Conservation (phyloP, 2,113 vertebrate genomes). For the Rynchops niger region DNA sequence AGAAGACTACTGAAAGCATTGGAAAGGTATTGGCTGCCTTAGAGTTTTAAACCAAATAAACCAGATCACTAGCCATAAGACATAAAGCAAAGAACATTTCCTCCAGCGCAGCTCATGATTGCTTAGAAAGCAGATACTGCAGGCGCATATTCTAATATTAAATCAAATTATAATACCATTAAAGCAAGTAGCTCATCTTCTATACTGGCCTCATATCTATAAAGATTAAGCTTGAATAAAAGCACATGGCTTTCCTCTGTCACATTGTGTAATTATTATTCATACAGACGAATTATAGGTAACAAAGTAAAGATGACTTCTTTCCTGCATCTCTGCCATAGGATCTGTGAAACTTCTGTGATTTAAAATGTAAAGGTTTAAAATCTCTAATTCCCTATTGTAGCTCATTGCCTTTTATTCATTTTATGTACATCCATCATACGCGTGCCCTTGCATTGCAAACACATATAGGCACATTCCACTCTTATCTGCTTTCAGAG, state of each 20-base stretch:
- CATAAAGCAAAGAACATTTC: neutral
- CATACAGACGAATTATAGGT: neutral
- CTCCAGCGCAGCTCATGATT: neutral
- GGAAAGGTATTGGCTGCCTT: neutral
- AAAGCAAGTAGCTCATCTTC: constrained; percentile 20
- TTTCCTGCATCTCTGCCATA: neutral
- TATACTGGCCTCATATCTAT: neutral
- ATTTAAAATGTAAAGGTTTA: neutral
- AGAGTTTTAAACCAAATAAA: neutral
- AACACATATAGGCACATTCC: neutral
- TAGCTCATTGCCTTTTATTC: neutral
- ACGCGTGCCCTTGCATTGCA: neutral
- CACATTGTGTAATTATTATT: constrained; percentile 14
- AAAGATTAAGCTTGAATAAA: constrained; percentile 29
- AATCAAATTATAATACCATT: constrained; percentile 27
- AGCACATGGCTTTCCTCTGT: neutral
- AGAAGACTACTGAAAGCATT: neutral
- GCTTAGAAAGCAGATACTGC: constrained; percentile 1
- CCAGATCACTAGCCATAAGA: neutral
- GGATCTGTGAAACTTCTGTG: neutral
- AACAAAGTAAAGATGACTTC: neutral
- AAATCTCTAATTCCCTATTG: neutral
- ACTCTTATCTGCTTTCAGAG: neutral
- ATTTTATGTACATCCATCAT: neutral
- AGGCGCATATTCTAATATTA: constrained; percentile 2